A percentile compares a stretch with the other conserved stretches of the same genome.
These are phyloP conservation scores for Drosophila vallismaia DNA, from an alignment of 2,888 invertebrate genomes.

Conservation along the genomic window DNA sequence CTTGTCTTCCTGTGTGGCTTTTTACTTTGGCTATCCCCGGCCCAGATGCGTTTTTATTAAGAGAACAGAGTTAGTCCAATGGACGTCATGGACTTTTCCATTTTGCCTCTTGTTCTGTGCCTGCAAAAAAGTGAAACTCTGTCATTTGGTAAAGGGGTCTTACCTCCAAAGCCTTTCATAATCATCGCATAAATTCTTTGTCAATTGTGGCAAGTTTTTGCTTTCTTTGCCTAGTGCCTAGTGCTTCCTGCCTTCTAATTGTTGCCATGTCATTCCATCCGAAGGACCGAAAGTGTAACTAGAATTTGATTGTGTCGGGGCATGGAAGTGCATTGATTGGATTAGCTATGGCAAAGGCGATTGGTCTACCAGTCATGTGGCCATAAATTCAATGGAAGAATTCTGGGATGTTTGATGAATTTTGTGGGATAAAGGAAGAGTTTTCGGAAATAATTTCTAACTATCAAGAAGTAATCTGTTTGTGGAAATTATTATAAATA, in stretches of 20 bases:
- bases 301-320: conserved; percentile 73
- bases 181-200: conserved; percentile 75
- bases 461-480: background rate
- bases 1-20: background rate
- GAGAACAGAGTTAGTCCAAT: conserved; percentile 47
- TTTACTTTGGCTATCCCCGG: conserved; percentile 26
- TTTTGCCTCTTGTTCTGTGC: conserved; percentile 23
- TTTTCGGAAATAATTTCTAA: background rate
- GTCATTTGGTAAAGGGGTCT: conserved; percentile 56
- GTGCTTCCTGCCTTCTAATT: conserved; percentile 27
- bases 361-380: conserved; percentile 18
- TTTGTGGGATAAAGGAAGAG: background rate
- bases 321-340: conserved; percentile 71
- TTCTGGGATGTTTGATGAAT: conserved; percentile 7
- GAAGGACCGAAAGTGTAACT: conserved; percentile 65
- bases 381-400: conserved; percentile 32
- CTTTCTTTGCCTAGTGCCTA: conserved; percentile 9
- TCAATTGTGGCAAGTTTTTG: conserved; percentile 72
- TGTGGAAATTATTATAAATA: background rate
- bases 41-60: conserved; percentile 58
- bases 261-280: conserved; percentile 31
- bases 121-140: conserved; percentile 57
- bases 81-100: conserved; percentile 18
- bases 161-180: conserved; percentile 72
- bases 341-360: conserved; percentile 36